These are phyloP conservation scores for Microctenopoma lineatum DNA, from an alignment of 2,797 vertebrate genomes.

Conservation along the genomic window DNA sequence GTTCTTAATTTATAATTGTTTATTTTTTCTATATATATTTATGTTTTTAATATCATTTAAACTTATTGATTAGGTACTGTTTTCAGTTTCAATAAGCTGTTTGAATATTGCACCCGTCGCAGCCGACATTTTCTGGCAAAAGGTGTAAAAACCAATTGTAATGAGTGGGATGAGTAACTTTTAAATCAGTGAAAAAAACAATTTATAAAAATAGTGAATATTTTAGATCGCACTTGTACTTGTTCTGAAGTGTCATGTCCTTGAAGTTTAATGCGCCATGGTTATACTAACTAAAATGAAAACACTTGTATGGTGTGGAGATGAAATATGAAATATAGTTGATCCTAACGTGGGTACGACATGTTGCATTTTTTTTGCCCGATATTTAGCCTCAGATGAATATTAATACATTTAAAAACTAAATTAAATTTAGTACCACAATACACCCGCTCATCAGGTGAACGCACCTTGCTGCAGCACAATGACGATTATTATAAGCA, in stretches of 20 bases:
- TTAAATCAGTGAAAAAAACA: too few species aligned
- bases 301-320: background rate
- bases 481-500: background rate
- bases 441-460: too few species aligned
- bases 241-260: background rate
- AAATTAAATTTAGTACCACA: background rate
- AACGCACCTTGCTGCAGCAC: too few species aligned
- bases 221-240: background rate
- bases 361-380: background rate
- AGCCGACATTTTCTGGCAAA: slow-evolving; percentile 91
- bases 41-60: background rate
- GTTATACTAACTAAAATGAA: background rate
- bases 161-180: too few species aligned
- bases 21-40: background rate
- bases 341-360: background rate
- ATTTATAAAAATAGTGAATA: background rate
- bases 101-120: slow-evolving; percentile 84
- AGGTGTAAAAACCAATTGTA: slow-evolving; percentile 89
- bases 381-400: too few species aligned
- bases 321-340: background rate
- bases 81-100: slow-evolving; percentile 9
- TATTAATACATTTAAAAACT: background rate
- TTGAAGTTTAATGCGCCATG: background rate
- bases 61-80: slow-evolving; percentile 7
- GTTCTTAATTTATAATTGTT: background rate